These are phyloP conservation scores for Gnathonemus echidnorhynchus DNA, from an alignment of 2,113 vertebrate species.

Conservation along the genomic window DNA sequence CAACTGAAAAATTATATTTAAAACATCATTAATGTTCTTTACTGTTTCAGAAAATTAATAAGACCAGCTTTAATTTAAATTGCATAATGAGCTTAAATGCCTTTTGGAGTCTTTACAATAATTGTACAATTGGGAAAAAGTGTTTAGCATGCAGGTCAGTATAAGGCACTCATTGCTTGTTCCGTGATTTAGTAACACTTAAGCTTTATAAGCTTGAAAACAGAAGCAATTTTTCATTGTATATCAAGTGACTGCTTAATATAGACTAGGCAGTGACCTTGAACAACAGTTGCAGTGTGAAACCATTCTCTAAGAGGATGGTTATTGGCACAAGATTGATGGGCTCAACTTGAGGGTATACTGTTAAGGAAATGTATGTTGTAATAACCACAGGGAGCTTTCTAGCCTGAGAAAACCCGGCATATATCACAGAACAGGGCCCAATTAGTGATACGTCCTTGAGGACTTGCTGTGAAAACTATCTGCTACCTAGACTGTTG, in stretches of 20 bases:
- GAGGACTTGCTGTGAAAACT: neutral
- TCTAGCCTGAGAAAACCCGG: neutral
- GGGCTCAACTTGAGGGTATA: neutral
- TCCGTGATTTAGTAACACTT: neutral
- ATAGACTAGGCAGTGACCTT: neutral
- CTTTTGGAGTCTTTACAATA: neutral
- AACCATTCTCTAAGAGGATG: conserved; percentile 1
- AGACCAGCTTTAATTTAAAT: neutral
- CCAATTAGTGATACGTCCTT: conserved; percentile 4
- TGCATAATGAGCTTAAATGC: neutral
- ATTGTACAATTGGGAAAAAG: neutral
- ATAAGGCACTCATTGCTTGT: neutral
- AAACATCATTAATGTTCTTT: neutral
- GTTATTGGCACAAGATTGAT: neutral
- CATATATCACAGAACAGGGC: neutral
- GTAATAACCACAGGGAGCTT: neutral
- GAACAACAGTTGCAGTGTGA: conserved; percentile 1
- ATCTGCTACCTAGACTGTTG: neutral
- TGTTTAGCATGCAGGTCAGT: conserved; percentile 1
- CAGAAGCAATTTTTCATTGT: neutral
- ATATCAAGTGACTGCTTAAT: conserved; percentile 1
- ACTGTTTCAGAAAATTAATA: neutral
- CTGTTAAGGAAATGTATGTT: neutral
- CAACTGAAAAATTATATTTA: neutral
- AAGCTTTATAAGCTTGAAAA: neutral